Evolutionary conservation across 2,888 invertebrate species (phyloP).

Genomic region (Scrobipalpa costella): DNA sequence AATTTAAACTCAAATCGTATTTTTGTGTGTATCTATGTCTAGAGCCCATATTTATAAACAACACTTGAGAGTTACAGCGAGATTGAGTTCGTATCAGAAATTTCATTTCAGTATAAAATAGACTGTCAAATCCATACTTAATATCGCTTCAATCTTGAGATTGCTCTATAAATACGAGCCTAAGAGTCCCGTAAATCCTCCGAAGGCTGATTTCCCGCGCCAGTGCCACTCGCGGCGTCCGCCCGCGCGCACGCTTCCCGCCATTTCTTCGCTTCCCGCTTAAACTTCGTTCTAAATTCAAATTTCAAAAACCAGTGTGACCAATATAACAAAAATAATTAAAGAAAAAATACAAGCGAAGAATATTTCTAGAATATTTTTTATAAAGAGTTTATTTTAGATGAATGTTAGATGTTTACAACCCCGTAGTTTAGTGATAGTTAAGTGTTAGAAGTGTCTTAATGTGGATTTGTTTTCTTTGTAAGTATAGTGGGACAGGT

Average conservation of each 20-base stretch:
- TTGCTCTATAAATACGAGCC: too few species aligned
- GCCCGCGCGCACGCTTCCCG: slow-evolving; percentile 26
- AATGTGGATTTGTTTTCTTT: slow-evolving; percentile 36
- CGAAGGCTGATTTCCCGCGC: slow-evolving; percentile 16
- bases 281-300: slow-evolving; percentile 30
- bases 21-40: too few species aligned
- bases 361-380: slow-evolving; percentile 35
- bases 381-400: slow-evolving; percentile 48
- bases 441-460: slow-evolving; percentile 24
- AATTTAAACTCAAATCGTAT: too few species aligned
- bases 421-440: slow-evolving; percentile 31
- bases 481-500: slow-evolving; percentile 29
- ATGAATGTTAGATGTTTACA: slow-evolving; percentile 48
- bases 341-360: slow-evolving; percentile 22
- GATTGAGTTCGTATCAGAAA: too few species aligned
- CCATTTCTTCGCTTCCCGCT: slow-evolving; percentile 27
- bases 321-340: slow-evolving; percentile 24
- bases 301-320: slow-evolving; percentile 20
- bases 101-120: too few species aligned
- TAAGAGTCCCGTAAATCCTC: too few species aligned
- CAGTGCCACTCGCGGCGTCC: slow-evolving; percentile 26
- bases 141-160: too few species aligned
- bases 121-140: too few species aligned
- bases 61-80: too few species aligned
- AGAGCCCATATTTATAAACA: too few species aligned